Conservation (phyloP, 1,140 invertebrate genomes). For the Lethocerus indicus region DNA sequence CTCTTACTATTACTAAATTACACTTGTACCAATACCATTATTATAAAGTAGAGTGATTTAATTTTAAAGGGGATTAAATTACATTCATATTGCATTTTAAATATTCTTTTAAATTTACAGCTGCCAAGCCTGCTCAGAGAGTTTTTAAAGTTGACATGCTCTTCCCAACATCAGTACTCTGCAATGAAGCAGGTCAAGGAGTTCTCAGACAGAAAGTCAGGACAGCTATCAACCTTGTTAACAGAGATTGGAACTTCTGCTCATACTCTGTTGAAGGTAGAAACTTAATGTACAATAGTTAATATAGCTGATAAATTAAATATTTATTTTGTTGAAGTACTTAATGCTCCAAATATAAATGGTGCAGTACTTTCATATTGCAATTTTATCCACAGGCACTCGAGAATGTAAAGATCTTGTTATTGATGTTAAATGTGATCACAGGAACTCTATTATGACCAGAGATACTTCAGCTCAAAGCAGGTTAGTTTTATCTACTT, state of each 20-base stretch:
- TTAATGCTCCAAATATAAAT: neutral
- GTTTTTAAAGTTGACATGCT: slow-evolving; percentile 86
- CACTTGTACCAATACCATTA: neutral
- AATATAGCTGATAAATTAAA: neutral
- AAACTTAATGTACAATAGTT: slow-evolving; percentile 5
- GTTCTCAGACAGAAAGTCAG: slow-evolving; percentile 75
- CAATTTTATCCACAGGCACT: slow-evolving; percentile 24
- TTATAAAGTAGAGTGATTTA: neutral
- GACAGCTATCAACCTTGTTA: slow-evolving; percentile 71
- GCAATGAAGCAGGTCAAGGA: slow-evolving; percentile 83
- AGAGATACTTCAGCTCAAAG: slow-evolving; percentile 29
- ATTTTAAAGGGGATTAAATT: neutral
- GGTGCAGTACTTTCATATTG: neutral
- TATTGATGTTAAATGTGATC: slow-evolving; percentile 79
- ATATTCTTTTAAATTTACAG: slow-evolving; percentile 27
- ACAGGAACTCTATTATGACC: slow-evolving; percentile 41
- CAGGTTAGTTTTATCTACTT: slow-evolving; percentile 1
- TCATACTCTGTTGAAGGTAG: slow-evolving; percentile 68
- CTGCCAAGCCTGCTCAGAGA: slow-evolving; percentile 66
- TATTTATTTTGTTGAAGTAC: neutral
- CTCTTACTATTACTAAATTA: neutral
- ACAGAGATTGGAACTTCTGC: slow-evolving; percentile 87
- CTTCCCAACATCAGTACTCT: slow-evolving; percentile 83
- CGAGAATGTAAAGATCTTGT: slow-evolving; percentile 74
- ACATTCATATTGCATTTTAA: neutral